A percentile compares a stretch with the other conserved stretches of the same genome.
Conservation (phyloP, 2,888 invertebrate species). For the Leucophora obtusa region DNA sequence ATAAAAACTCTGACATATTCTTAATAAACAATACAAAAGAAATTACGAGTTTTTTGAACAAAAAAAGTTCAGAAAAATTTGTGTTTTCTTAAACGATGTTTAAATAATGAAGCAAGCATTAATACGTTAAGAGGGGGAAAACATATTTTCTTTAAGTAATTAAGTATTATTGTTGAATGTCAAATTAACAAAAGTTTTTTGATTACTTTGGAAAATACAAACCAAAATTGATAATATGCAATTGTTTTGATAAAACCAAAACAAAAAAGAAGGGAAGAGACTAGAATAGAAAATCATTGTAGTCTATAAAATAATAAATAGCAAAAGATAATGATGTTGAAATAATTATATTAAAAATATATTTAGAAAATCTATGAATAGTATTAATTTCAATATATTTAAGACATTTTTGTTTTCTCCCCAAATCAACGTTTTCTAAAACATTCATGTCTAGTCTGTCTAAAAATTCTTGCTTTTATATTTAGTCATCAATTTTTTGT, state of each 20-base stretch:
- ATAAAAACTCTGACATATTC: slow-evolving; percentile 9
- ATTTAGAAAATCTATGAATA: neutral
- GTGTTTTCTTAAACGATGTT: slow-evolving; percentile 9
- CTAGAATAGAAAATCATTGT: neutral
- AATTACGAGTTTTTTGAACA: neutral
- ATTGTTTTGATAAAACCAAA: neutral
- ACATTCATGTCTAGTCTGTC: slow-evolving; percentile 18
- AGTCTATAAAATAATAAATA: neutral
- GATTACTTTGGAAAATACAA: neutral
- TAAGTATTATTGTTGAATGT: neutral
- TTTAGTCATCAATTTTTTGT: neutral
- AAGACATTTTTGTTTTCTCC: neutral
- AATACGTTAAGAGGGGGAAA: neutral
- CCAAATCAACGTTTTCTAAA: neutral
- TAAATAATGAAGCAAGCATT: slow-evolving; percentile 6
- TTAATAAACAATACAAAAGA: slow-evolving; percentile 33
- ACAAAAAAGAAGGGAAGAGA: neutral
- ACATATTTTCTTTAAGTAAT: slow-evolving; percentile 2
- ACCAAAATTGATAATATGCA: neutral
- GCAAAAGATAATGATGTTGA: neutral
- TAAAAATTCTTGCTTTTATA: neutral
- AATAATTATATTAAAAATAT: no score
- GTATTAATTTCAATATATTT: neutral
- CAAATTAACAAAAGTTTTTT: neutral
- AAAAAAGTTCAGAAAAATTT: neutral